Conservation (phyloP, 2,888 invertebrate genomes). For the Drosophila tanythrix region DNA sequence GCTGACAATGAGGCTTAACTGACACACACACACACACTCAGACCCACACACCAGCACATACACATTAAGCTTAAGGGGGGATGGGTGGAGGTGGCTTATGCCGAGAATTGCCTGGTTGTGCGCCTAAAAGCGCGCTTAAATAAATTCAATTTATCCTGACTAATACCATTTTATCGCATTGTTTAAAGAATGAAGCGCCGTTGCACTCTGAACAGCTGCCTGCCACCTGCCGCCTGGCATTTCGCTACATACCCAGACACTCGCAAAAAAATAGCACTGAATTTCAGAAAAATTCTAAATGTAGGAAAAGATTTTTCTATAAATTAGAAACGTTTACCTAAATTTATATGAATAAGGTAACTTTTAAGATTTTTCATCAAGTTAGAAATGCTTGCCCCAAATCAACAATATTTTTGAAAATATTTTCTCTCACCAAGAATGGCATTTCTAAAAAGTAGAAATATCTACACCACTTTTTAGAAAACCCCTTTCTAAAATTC, state of each 20-base stretch:
- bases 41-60: background rate
- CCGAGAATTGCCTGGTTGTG: constrained; percentile 51
- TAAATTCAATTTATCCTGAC: constrained; percentile 82
- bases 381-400: no score
- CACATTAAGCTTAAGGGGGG: constrained; percentile 22
- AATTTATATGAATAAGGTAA: background rate
- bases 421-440: no score
- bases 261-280: background rate
- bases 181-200: constrained; percentile 74
- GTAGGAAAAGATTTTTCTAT: background rate
- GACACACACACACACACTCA: constrained; percentile 26
- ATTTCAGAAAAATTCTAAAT: background rate
- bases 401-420: no score
- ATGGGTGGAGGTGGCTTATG: constrained; percentile 41
- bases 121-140: constrained; percentile 81
- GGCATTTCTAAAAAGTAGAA: no score
- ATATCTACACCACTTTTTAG: no score
- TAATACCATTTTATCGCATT: constrained; percentile 80
- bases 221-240: constrained; percentile 13
- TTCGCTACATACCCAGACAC: constrained; percentile 8
- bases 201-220: constrained; percentile 49
- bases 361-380: background rate
- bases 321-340: background rate
- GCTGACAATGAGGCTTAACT: constrained; percentile 79
- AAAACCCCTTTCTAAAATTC: no score